Base-by-base conservation (phyloP, 2,797 vertebrate genomes). In the Pseudochromis fuscus region DNA sequence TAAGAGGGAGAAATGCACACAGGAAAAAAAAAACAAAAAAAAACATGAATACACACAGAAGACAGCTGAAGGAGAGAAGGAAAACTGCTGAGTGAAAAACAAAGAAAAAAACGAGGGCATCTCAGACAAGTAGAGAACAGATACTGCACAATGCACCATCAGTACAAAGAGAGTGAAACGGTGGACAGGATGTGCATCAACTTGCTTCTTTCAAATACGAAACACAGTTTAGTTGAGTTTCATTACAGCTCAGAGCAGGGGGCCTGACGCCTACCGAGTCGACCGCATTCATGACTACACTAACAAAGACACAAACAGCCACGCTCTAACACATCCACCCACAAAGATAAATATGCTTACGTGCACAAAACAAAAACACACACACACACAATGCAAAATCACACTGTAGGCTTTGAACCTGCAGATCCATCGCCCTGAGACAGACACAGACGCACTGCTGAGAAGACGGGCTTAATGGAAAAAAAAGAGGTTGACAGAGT, bases 161-260 rank as follows among this genome's bases (percentile, higher is more conserved):
- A 53, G 50, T 49, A 51, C 12, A 55, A 38, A 38, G 24, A 28
- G 30, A 63, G 37, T 37, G 46, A 77, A 25, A 66, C 40, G 24
- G 3, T 50, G 28, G 44, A 53, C 68, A 83, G 72, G 70, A 79
- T 77, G 69, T 64, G 60, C 44, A 18, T 59, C 25, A n/a, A 75
- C 55, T 75, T 7, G 10, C 35, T 71, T 42, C 33, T 74, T 75
- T 79, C 56, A 76, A 69, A 77, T 46, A 70, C 70, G 49, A 86
- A 71, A 75, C 67, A 48, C 27, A 52, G 35, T 21, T 25, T 2
- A 51, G 66, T 72, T 81, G 51, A 80, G 72, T 85, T 84, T 86
- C 77, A 87, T 83, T 85, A 74, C 55, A 72, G 61, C 78, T 84
- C 72, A 83, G 59, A 72, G 64, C 50, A 59, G 4, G 4, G 52